These are phyloP conservation scores for Crotalus tigris DNA, from an alignment of 2,113 vertebrate genomes.

Conservation along the genomic window DNA sequence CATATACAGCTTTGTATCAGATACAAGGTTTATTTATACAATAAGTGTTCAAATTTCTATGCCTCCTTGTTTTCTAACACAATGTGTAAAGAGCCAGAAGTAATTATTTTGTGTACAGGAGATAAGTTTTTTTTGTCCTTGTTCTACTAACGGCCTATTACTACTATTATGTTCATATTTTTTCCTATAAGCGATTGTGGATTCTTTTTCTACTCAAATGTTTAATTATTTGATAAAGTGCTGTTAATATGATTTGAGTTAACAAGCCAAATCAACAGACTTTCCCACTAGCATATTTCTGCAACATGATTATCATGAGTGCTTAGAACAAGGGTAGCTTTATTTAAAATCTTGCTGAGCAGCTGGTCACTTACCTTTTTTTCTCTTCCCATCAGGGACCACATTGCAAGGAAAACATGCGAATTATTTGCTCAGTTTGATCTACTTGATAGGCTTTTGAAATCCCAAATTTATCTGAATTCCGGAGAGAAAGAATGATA, in stretches of 20 bases:
- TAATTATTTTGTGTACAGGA: background rate
- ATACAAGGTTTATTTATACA: background rate
- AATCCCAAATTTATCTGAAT: background rate
- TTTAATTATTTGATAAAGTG: background rate
- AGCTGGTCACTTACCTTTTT: too few species aligned
- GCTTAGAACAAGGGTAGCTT: background rate
- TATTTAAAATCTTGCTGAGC: background rate
- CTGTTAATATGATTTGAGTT: background rate
- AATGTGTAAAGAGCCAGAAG: background rate
- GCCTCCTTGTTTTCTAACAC: background rate
- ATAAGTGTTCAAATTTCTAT: background rate
- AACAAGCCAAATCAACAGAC: background rate
- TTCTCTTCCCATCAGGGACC: background rate
- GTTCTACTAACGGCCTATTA: background rate
- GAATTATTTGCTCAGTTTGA: background rate
- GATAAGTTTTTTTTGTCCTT: background rate
- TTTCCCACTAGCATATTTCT: background rate
- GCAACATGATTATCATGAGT: background rate
- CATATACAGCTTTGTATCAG: background rate
- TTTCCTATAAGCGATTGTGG: background rate
- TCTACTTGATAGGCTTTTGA: background rate
- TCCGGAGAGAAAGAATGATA: background rate
- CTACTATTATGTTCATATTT: background rate
- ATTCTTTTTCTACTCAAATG: background rate
- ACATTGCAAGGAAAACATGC: background rate